Base-by-base conservation (phyloP, 2,797 vertebrate genomes). In the Premnoplex brunnescens region DNA sequence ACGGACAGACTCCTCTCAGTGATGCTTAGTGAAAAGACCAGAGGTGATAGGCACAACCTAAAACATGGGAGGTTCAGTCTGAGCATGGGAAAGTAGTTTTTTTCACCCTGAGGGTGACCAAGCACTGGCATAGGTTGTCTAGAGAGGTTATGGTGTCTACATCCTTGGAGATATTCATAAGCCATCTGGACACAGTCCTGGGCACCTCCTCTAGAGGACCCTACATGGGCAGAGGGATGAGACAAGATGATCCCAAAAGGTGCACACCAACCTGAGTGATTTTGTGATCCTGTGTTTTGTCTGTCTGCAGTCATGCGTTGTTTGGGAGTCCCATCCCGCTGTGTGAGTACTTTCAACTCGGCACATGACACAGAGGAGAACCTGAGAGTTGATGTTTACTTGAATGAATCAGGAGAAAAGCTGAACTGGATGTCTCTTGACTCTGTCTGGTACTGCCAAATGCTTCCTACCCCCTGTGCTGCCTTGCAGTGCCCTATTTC, bases 291-390 rank as follows among this genome's bases (percentile, higher is more conserved):
- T 6, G 43, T 81, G n/a, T 52, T 77, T 75, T 49, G 11, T 52
- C 36, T 81, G 15, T 93, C 88, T 39, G 19, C 94, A 98, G 97
- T 97, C 48, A 96, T 98, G 96, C 93, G 98, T 36, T 95, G 97
- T 15, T 8, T 97, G 80, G 98, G 98, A 28, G 94, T 98, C 51
- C 97, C 98, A 2, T 76, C 55, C 24, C 92, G 96, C 64, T 97
- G 97, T 0, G 94, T 98, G 54, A 97, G 94, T 6, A 97, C 94
- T 84, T 98, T 98, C 18, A 67, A 95, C 20, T 93, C 98, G 0
- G 97, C 97, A 7, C 97, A 98, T 0, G 97, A 98, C 7, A 98
- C 97, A 0, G 95, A 98, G 3, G 96, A 93, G 60, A 98, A 98
- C 91, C 97, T 98, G 59, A 97, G 28, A 9, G 90, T 97, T 37